Evolutionary conservation across 2,797 vertebrate species (phyloP), one percentile per base, ranked within the genome.

Genomic region (Silurus aristotelis): DNA sequence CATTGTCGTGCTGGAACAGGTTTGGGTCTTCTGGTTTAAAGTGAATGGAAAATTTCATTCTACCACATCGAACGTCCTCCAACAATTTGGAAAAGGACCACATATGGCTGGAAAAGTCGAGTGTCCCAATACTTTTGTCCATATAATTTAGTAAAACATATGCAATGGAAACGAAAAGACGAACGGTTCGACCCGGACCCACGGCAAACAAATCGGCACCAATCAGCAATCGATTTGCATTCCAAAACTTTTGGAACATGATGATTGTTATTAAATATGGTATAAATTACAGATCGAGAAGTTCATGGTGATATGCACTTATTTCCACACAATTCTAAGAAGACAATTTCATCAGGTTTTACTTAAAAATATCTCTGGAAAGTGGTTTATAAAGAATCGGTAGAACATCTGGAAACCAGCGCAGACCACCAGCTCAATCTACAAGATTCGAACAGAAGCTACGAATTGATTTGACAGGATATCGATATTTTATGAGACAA

Each of bases 401-500:
- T 38, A 6, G 14, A 31, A 14, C 1, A 22, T 27, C 13, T 0
- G 38, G 38, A 70, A 43, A 46, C 27, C 15, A 43, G 19, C 14
- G 43, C 73, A 15, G 27, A 31, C 58, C 70, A 79, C 64, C 64
- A 10, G 9, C 5, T 10, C 7, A 79, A 38, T 20, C 48, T 22
- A 48, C 52, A 61, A 2, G 13, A 67, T 25, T 73, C 19, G 4
- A 82, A 60, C 22, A 77, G 7, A 73, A 64, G 58, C 6, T 46
- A 14, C 14, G 1, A 9, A 27, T 6, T 27, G 15, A 75, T 63
- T 75, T 14, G 5, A 52, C 27, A 76, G 17, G 52, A 85, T 72
- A 43, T 1, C 31, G 8, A 72, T 8, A 82, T 82, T 78, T 84
- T 68, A 68, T 78, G 83, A 78, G 73, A 84, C 63, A 84, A 48